phyloP scores from a whole-genome alignment of 2,888 invertebrate species.

The Epistrophe eligans region DNA sequence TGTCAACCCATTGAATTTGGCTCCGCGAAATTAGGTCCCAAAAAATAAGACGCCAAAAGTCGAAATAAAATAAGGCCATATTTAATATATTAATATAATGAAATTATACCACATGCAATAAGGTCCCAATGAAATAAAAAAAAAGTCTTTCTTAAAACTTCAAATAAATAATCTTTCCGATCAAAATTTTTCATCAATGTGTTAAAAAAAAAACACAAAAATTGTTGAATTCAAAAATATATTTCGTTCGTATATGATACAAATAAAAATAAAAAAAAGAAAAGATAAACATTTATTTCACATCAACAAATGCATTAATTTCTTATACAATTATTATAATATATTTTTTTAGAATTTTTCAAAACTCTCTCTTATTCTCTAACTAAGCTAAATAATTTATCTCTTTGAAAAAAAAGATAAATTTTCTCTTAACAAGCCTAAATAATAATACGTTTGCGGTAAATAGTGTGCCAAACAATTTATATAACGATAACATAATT shows the following conservation, averaged over 20 bases:
- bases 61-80: too few relatives aligned
- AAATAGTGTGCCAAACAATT: slow-evolving; percentile 49
- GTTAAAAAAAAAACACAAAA: not conserved
- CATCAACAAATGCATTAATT: slow-evolving; percentile 17
- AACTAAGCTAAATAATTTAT: not conserved
- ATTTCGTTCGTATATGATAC: slow-evolving; percentile 4
- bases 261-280: slow-evolving; percentile 14
- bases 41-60: too few relatives aligned
- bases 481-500: slow-evolving; percentile 16
- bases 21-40: too few relatives aligned
- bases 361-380: not conserved
- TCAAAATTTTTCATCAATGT: too few relatives aligned
- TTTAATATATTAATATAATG: too few relatives aligned
- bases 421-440: slow-evolving; percentile 25
- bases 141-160: too few relatives aligned
- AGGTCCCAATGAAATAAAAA: too few relatives aligned
- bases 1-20: too few relatives aligned
- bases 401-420: not conserved
- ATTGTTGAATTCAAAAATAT: not conserved
- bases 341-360: not conserved
- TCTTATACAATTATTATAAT: not conserved
- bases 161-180: too few relatives aligned
- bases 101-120: too few relatives aligned
- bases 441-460: slow-evolving; percentile 68
- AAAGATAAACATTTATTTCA: slow-evolving; percentile 10